Base-by-base conservation (phyloP, 2,113 vertebrate species). In the Gadus macrocephalus region DNA sequence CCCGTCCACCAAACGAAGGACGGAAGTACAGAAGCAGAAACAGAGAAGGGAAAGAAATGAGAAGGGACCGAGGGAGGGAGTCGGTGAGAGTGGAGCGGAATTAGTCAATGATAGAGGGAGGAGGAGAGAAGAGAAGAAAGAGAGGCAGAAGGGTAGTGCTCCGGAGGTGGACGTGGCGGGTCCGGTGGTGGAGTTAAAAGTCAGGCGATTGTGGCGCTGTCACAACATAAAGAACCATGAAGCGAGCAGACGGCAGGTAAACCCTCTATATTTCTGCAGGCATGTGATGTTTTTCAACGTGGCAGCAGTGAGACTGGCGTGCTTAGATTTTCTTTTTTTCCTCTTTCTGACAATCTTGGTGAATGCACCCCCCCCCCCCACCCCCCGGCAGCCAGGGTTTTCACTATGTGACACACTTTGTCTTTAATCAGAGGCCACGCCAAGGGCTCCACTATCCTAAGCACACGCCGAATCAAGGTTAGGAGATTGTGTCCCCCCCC, bases 151-250 rank as follows among this genome's bases (percentile, higher is more conserved):
- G 75, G 85, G 87, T 53, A 83, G 81, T 84, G 79, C 70, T 88
- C 83, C 83, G 81, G 88, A 87, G 86, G 91, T 81, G 91, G 92
- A 93, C 92, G 92, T 93, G 92, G 92, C 91, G 90, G 87, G 79
- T 91, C 87, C 88, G 85, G 83, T 73, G 74, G 42, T 73, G 74
- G 85, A 88, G 82, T 75, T 69, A 85, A 78, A 67, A 86, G 80
- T 75, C 81, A 82, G 83, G 81, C 64, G 62, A 70, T 62, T 66
- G 68, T 73, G 59, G 84, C 68, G 66, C 80, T 81, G 63, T 74
- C 83, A 75, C 81, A 63, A 67, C 68, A 66, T 81, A 84, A 73
- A 76, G 60, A 72, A 78, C 78, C 86, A 90, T 91, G 91, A 83
- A 82, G 66, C 81, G 86, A 76, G 73, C 68, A 84, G 15, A 69